Base-by-base conservation (phyloP, 1,140 invertebrate species). In the Neoseiulus cucumeris region DNA sequence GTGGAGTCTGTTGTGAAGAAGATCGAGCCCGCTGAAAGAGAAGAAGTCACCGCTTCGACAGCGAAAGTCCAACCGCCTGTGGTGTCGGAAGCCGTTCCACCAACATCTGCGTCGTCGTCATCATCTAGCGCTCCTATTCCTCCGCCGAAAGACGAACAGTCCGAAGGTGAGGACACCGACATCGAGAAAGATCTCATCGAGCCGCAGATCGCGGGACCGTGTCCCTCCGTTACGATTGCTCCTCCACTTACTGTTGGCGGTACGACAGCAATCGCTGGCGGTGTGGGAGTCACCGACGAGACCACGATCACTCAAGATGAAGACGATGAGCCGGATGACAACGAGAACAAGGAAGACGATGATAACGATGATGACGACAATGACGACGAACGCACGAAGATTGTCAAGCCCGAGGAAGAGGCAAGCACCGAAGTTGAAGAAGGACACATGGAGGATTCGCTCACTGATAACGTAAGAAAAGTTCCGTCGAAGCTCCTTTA, bases 281-380 rank as follows among this genome's bases (percentile, higher is more conserved):
- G 51, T 25, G 22, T 59, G 14, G 51, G 14, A 5, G 17, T 33
- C 22, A 20, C 25, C 22, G 33, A 39, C 33, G 33, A 39, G 33
- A 39, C 33, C 4, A 39, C 33, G 4, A 39, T 39, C 33, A 39
- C 33, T 6, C 33, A 39, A 39, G 33, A 39, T 9, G 29, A 55
- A 7, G 64, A 44, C 4, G 68, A 69, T 42, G 22, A 44, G 2
- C 66, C 67, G 14, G 65, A 68, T 20, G 68, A 69, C 18, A 59
- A 65, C 1, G 66, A 69, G 14, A 68, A 59, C 29, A 67, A 68
- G 20, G 67, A 51, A 2, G 67, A 66, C 30, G 66, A 67, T 14
- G 41, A 65, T 5, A 64, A 68, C 25, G 67, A 64, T 47, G 68
- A 68, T 64, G 65, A 2, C 2, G 64, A 66, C 17, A 25, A 64